Base-by-base conservation (phyloP, 2,888 invertebrate genomes). In the Ptychoptera contaminata region DNA sequence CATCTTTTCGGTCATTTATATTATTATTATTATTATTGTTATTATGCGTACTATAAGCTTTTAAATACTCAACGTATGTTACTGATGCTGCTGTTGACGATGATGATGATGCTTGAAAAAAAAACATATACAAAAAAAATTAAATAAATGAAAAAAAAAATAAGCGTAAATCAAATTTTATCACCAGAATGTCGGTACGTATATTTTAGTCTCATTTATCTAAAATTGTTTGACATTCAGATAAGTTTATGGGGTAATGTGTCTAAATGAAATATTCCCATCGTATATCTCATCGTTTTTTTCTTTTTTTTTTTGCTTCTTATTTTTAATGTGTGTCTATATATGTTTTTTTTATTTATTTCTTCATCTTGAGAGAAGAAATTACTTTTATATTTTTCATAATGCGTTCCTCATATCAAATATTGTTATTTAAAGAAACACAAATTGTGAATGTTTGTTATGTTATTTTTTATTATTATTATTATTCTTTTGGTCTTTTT, bases 191-290 rank as follows among this genome's bases (percentile, higher is more conserved):
- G 40, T 40, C 40, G 15, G 40, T 16, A 32, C 32, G 32, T 40
- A 40, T 40, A 32, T 40, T 32, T 40, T 16, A 30, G 30, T 40
- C 40, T 40, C 47, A 49, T 49, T 49, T 48, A 49, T 49, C 48
- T 49, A 47, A 48, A 46, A 48, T 45, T 49, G 49, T 49, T 48
- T 49, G 49, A 49, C 49, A 49, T 45, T 48, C 46, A 47, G 49
- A 49, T 48, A 40, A 40, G 32, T 40, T 40, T 40, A 40, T 32
- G 40, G 32, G 40, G 40, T 32, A 30, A 31, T 40, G 29, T 43
- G 49, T 49, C 49, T 45, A 44, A 47, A 42, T 36, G 35, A 42
- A 40, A 40, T 44, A 44, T 47, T 49, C 49, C 49, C 48, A 48
- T 45, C 49, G 49, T 48, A 47, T 48, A 45, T 46, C n/a, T 11